Conservation (phyloP, 2,888 invertebrate genomes). For the Drosophila buzzatii region DNA sequence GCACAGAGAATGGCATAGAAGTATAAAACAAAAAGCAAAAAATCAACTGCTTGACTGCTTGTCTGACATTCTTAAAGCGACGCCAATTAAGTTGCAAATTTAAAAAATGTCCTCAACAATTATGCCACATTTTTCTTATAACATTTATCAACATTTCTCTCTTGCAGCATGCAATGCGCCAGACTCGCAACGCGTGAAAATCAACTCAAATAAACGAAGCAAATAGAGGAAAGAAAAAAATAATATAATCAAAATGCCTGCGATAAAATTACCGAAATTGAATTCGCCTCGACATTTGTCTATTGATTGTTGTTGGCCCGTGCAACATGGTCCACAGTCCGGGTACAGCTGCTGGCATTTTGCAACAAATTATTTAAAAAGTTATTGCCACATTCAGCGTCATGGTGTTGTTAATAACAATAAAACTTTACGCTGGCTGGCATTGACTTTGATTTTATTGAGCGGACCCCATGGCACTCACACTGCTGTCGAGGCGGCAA, state of each 20-base stretch:
- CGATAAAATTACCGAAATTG: slow-evolving; percentile 72
- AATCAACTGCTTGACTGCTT: slow-evolving; percentile 5
- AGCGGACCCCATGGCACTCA: slow-evolving; percentile 39
- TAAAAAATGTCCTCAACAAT: slow-evolving; percentile 49
- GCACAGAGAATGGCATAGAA: slow-evolving; percentile 10
- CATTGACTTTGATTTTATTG: slow-evolving; percentile 83
- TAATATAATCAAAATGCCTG: slow-evolving; percentile 65
- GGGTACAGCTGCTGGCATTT: slow-evolving; percentile 65
- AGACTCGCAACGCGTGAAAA: slow-evolving; percentile 35
- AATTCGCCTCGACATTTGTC: slow-evolving; percentile 58
- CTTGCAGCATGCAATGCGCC: slow-evolving; percentile 54
- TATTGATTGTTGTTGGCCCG: slow-evolving; percentile 53
- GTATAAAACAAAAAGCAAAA: not conserved
- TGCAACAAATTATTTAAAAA: slow-evolving; percentile 82
- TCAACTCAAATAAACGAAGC: slow-evolving; percentile 13
- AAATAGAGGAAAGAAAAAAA: slow-evolving; percentile 1
- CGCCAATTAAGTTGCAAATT: slow-evolving; percentile 66
- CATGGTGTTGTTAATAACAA: slow-evolving; percentile 81
- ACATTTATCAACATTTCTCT: slow-evolving; percentile 15
- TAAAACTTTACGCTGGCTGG: slow-evolving; percentile 83
- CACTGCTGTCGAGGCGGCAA: slow-evolving; percentile 30
- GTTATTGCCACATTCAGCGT: slow-evolving; percentile 77
- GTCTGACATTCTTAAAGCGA: slow-evolving; percentile 57
- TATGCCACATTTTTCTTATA: slow-evolving; percentile 41
- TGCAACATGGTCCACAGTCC: slow-evolving; percentile 20